Evolutionary conservation across 2,888 invertebrate genomes (phyloP), one percentile per base, ranked within the genome.

Genomic region (Lithophane socia): DNA sequence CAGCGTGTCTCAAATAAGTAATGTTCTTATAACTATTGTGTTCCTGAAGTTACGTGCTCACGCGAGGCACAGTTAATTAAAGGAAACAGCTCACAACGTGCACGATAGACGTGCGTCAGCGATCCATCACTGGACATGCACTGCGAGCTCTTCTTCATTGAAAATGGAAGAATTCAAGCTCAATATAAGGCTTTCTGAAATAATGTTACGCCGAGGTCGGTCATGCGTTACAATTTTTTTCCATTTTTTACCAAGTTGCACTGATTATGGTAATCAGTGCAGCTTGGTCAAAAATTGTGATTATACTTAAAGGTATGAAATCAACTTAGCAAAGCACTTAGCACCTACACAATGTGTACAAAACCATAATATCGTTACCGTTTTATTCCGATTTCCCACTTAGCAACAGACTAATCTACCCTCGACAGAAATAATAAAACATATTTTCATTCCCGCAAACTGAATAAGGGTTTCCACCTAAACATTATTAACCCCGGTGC

Each of bases 401-500:
- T 67, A 68, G 54, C 52, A 60, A 69, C 47, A 56, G n/a, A 66
- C 37, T 67, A 71, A 84, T 75, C 75, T 60, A 60, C 44, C 37
- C n/a, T 16, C 24, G 64, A 65, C 42, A 71, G 61, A 49, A 86
- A 84, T 86, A 86, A 83, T 87, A 77, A 77, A 82, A 76, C 58
- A 81, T 74, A 83, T 88, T 87, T 83, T 77, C 82, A 79, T 82
- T 86, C 72, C 76, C 77, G 78, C 77, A 82, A 82, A 75, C 74
- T 80, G 75, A 85, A 78, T 84, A 84, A 79, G 73, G 77, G 82
- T 76, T 79, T 67, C 72, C 80, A 84, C 84, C 81, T 85, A 89
- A 88, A 87, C 82, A 84, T 90, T 90, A 90, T 87, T 88, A 86
- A 84, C 79, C 82, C 71, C 66, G 73, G 79, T 79, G 80, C 75